A percentile compares a stretch with the other conserved stretches of the same genome.
These are phyloP conservation scores for Drosophila subsilvestris DNA, from an alignment of 2,888 invertebrate species.

Conservation along the genomic window DNA sequence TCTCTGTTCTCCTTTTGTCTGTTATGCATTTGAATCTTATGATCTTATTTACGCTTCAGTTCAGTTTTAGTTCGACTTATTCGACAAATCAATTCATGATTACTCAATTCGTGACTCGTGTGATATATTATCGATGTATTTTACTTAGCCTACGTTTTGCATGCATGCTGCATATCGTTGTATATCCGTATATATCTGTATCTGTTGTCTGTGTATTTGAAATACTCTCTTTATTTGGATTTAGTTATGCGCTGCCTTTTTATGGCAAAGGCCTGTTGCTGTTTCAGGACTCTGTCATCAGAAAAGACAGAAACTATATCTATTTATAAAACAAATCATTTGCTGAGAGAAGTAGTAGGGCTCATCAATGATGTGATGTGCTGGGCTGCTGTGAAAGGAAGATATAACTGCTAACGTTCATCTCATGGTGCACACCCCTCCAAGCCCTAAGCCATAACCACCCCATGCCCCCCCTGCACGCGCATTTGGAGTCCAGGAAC, in stretches of 20 bases:
- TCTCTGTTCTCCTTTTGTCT: constrained; percentile 56
- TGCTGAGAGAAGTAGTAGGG: neutral
- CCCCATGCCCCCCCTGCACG: constrained; percentile 28
- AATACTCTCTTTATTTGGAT: constrained; percentile 39
- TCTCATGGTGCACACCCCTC: constrained; percentile 28
- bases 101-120: constrained; percentile 24
- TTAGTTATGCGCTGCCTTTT: constrained; percentile 35
- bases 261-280: constrained; percentile 13
- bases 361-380: constrained; percentile 38
- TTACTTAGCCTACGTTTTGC: constrained; percentile 66
- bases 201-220: constrained; percentile 69
- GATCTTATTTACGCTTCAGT: constrained; percentile 65
- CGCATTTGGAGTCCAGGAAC: constrained; percentile 32
- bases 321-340: neutral
- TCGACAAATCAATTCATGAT: constrained; percentile 23
- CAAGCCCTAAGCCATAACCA: constrained; percentile 15
- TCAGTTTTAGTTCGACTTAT: constrained; percentile 33
- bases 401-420: neutral
- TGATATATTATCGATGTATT: constrained; percentile 11
- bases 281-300: constrained; percentile 14
- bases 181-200: constrained; percentile 42
- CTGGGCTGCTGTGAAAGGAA: constrained; percentile 41
- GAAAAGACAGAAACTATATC: neutral
- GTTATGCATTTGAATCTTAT: constrained; percentile 64
- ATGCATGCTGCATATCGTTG: constrained; percentile 63